Evolutionary conservation across 2,888 invertebrate species (phyloP).

Genomic region (Pristionchus arcanus): DNA sequence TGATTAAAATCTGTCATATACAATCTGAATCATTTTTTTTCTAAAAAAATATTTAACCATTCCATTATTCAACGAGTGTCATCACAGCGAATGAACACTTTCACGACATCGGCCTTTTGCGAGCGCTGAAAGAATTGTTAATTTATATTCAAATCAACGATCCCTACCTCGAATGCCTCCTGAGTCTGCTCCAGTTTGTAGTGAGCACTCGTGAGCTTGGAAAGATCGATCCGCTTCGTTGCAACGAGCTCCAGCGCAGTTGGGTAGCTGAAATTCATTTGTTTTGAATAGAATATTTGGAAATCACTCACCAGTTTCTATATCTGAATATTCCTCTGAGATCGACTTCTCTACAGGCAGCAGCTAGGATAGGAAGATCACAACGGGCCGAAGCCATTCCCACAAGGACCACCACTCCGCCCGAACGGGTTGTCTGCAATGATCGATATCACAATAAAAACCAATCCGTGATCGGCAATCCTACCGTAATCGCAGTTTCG

Average conservation of each 20-base stretch:
- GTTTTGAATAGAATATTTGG: background rate
- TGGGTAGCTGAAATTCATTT: conserved; percentile 48
- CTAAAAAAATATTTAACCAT: too few species aligned
- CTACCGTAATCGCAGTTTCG: conserved; percentile 66
- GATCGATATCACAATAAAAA: background rate
- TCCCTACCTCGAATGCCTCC: conserved; percentile 78
- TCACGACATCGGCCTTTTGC: conserved; percentile 69
- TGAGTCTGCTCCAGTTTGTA: conserved; percentile 74
- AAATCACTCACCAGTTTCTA: conserved; percentile 86
- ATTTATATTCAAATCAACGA: background rate
- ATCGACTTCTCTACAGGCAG: conserved; percentile 90
- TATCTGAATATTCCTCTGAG: conserved; percentile 94
- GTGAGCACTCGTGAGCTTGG: conserved; percentile 69
- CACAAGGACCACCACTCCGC: conserved; percentile 91
- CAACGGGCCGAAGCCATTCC: conserved; percentile 90
- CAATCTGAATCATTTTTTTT: background rate
- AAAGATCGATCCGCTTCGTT: conserved; percentile 50
- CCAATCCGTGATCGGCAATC: too few species aligned
- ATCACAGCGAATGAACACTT: conserved; percentile 69
- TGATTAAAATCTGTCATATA: background rate
- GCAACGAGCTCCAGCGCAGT: conserved; percentile 49
- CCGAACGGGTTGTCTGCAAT: conserved; percentile 88
- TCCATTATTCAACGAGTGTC: background rate
- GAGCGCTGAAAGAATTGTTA: conserved; percentile 60
- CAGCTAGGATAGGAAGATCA: conserved; percentile 89